A percentile compares a stretch with the other conserved stretches of the same genome.
phyloP scores from a whole-genome alignment of 2,888 invertebrate genomes.

The Torymus tubicola region DNA sequence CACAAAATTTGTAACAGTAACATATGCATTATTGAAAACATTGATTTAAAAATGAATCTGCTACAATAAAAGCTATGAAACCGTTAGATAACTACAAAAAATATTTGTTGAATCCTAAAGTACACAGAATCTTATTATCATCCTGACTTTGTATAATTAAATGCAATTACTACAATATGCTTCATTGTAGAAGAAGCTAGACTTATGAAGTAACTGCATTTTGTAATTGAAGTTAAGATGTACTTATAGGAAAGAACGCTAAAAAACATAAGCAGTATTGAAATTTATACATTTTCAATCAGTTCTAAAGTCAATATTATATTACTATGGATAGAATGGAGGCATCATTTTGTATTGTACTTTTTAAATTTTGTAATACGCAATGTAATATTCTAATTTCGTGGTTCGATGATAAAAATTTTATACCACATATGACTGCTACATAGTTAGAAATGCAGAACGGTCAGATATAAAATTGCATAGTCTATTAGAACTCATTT shows the following conservation, averaged over 20 bases:
- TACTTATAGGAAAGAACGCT: no score
- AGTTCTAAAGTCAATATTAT: neutral
- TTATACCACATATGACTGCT: no score
- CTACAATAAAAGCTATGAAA: constrained; percentile 43
- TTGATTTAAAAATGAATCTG: constrained; percentile 26
- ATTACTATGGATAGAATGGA: neutral
- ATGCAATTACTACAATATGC: no score
- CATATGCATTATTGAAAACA: constrained; percentile 50
- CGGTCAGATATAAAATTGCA: neutral
- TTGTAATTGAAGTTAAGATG: no score
- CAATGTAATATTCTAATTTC: neutral
- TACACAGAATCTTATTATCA: neutral
- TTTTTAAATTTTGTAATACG: neutral
- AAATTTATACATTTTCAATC: neutral
- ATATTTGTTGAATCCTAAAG: neutral
- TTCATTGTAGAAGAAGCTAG: no score
- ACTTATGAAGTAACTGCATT: no score
- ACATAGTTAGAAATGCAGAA: neutral
- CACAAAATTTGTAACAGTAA: constrained; percentile 47
- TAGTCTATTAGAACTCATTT: neutral
- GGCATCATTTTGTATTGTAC: neutral
- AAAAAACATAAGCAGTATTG: no score
- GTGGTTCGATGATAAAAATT: neutral
- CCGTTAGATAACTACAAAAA: neutral
- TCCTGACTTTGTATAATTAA: neutral